Evolutionary conservation across 2,797 vertebrate species (phyloP).

Genomic region (Hydrolagus colliei): DNA sequence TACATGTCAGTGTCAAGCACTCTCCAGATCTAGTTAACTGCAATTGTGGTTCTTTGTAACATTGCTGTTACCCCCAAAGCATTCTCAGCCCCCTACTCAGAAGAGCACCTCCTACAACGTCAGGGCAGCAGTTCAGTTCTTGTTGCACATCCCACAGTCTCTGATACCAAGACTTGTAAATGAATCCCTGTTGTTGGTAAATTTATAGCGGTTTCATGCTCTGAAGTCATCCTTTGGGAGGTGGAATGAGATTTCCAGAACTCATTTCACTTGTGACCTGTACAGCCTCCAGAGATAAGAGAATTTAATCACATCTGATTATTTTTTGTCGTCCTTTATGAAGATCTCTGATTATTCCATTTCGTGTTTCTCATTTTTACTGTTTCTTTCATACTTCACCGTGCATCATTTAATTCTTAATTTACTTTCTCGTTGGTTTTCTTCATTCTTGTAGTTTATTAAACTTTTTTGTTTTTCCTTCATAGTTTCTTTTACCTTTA

Average conservation of each 20-base stretch:
- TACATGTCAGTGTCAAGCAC: neutral
- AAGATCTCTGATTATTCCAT: slow-evolving; percentile 5
- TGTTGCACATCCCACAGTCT: neutral
- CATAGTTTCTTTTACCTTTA: neutral
- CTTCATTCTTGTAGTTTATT: neutral
- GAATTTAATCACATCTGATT: slow-evolving; percentile 18
- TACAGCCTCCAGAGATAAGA: neutral
- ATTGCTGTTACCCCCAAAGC: neutral
- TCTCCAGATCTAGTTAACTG: neutral
- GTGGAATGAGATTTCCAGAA: slow-evolving; percentile 4
- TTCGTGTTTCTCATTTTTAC: neutral
- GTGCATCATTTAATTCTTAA: neutral
- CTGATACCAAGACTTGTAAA: neutral
- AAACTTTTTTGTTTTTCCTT: neutral
- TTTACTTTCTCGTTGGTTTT: neutral
- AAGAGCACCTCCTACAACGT: neutral
- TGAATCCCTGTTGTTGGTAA: neutral
- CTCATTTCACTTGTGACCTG: slow-evolving; percentile 11
- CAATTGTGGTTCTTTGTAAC: neutral
- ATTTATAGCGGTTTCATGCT: neutral
- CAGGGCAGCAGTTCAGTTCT: neutral
- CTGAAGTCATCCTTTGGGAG: neutral
- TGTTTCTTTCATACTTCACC: neutral
- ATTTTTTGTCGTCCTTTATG: neutral
- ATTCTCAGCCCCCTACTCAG: neutral